Conservation (phyloP, 2,113 vertebrate species). For the Gnathonemus echidnorhynchus region DNA sequence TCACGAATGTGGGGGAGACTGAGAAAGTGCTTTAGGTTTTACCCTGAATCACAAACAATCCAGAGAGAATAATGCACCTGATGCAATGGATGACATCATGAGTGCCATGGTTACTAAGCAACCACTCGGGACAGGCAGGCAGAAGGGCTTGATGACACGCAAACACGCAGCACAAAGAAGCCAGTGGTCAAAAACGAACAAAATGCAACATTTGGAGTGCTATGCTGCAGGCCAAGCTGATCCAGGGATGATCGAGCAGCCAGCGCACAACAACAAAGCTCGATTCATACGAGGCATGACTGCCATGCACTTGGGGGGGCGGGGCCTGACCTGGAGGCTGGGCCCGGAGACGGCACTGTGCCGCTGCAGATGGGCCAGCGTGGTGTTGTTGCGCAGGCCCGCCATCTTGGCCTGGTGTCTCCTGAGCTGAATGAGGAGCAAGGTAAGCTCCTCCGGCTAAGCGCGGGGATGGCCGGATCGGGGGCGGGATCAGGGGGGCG, state of each 20-base stretch:
- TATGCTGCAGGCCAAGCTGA: not conserved
- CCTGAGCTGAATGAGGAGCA: constrained; percentile 90
- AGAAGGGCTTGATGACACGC: not conserved
- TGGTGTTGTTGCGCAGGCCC: constrained; percentile 74
- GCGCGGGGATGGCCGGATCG: constrained; percentile 56
- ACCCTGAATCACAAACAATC: not conserved
- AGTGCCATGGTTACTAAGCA: not conserved
- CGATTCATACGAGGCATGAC: not conserved
- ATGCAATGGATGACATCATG: not conserved
- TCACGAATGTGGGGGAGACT: not conserved
- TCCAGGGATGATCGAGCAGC: not conserved
- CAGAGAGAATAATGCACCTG: not conserved
- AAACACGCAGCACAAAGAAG: not conserved
- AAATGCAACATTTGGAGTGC: not conserved
- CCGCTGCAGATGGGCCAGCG: constrained; percentile 75
- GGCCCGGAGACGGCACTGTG: constrained; percentile 62
- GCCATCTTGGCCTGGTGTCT: constrained; percentile 90
- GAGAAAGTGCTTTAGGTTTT: not conserved
- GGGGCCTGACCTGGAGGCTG: constrained; percentile 64
- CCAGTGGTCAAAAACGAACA: not conserved
- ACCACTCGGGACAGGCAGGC: not conserved
- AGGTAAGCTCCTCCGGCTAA: constrained; percentile 91
- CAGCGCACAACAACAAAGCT: not conserved
- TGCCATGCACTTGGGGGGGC: constrained; percentile 6
- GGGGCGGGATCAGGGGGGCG: not conserved